Percentiles rank a stretch among this genome's conserved stretches.
These are phyloP conservation scores for Danionella cerebrum DNA, from an alignment of 2,113 vertebrate genomes.

Conservation along the genomic window DNA sequence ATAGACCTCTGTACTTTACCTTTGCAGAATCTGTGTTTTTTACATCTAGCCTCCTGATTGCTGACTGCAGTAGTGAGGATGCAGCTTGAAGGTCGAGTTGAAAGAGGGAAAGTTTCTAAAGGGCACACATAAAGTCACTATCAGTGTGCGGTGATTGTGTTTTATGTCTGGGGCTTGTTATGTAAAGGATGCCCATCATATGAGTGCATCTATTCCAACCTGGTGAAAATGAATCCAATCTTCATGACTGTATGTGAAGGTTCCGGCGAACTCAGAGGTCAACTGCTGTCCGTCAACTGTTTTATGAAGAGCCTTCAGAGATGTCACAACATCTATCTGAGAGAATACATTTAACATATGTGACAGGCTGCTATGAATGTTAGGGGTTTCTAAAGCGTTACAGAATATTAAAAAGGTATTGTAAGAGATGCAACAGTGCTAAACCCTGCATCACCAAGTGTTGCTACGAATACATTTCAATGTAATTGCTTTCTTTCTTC, in stretches of 20 bases:
- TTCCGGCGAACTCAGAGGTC: constrained; percentile 73
- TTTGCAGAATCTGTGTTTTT: constrained; percentile 53
- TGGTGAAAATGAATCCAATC: constrained; percentile 91
- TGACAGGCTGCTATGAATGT: not conserved
- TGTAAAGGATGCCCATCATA: not conserved
- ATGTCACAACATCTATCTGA: constrained; percentile 80
- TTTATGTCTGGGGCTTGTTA: too few relatives aligned
- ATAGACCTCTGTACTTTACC: too few relatives aligned
- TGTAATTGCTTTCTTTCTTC: too few relatives aligned
- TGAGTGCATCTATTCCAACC: constrained; percentile 56
- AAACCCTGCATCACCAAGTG: too few relatives aligned
- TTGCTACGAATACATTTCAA: too few relatives aligned
- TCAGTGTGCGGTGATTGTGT: too few relatives aligned
- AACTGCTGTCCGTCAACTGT: constrained; percentile 76
- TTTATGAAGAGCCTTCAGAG: constrained; percentile 75
- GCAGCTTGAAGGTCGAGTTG: constrained; percentile 62
- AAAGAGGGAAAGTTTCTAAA: constrained; percentile 79
- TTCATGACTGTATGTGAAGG: constrained; percentile 76
- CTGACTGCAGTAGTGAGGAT: constrained; percentile 67
- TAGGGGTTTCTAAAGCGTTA: too few relatives aligned
- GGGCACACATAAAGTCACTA: too few relatives aligned
- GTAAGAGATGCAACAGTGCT: too few relatives aligned
- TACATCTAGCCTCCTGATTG: constrained; percentile 69
- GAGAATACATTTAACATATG: not conserved
- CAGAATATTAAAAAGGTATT: too few relatives aligned